Evolutionary conservation across 2,797 vertebrate genomes (phyloP), one percentile per base, ranked within the genome.

Genomic region (Heliangelus exortis): DNA sequence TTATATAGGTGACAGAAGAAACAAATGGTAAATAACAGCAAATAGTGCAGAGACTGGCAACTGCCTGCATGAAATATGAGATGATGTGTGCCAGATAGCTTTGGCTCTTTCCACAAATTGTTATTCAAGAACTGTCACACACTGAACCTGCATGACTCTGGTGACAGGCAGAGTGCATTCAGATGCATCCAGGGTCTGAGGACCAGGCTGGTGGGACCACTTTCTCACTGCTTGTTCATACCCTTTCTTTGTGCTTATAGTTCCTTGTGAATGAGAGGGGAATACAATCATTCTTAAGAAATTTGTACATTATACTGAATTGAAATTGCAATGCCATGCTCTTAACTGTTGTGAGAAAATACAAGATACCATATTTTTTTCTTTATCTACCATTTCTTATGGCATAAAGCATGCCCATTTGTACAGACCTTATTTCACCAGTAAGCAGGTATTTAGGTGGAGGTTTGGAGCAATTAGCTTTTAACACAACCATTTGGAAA

Each of bases 371-470:
- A 7, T 6, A 7, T 61, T 7, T 3, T 86, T 59, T 79, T 19
- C 10, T 78, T 78, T 33, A 39, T 89, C 82, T 92, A n/a, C 7
- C 4, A 17, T 66, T 63, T 81, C 51, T 33, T 6, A 36, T 51
- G 0, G 53, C 59, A 53, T 74, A 74, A 39, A 48, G 25, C 10
- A 1, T 18, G 8, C 15, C 5, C 3, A 8, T 68, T 3, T 1
- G 22, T 72, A 65, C 29, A 45, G 33, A 72, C 54, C 8, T 65
- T 77, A 26, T 63, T 85, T 26, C 15, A 57, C 19, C 10, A 36
- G 20, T 5, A 55, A 71, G 61, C 50, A 77, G 4, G 31, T 18
- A 8, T 63, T 26, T 36, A 57, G 41, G 12, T 36, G 14, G 9
- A 48, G 5, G 12, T 72, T 57, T 51, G 39, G 23, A 41, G 39